phyloP scores from a whole-genome alignment of 2,113 vertebrate species.

The Raja brachyura region DNA sequence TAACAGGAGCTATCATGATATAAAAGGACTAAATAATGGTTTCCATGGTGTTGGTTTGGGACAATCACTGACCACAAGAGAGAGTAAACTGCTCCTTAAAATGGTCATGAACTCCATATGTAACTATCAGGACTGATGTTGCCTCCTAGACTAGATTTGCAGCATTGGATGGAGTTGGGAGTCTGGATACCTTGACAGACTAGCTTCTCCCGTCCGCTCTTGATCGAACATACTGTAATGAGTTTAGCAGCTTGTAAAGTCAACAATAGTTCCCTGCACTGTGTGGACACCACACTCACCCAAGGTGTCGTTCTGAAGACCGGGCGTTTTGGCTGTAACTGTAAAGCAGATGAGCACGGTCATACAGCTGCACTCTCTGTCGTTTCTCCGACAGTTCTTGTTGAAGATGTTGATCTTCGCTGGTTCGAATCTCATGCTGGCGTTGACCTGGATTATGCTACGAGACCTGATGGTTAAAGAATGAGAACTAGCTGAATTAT shows the following conservation, averaged over 20 bases:
- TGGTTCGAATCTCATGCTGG: constrained; percentile 77
- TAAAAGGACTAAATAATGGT: neutral
- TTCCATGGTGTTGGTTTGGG: neutral
- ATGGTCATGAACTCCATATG: neutral
- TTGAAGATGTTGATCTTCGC: constrained; percentile 90
- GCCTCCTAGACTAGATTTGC: too few relatives aligned
- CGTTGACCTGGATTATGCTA: constrained; percentile 74
- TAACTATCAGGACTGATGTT: too few relatives aligned
- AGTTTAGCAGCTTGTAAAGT: neutral
- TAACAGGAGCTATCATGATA: neutral
- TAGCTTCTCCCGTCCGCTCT: neutral
- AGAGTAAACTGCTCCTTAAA: neutral
- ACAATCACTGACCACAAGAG: neutral
- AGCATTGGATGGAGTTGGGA: neutral
- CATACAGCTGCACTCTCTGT: constrained; percentile 88
- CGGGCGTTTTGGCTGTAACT: constrained; percentile 68
- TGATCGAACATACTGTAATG: neutral
- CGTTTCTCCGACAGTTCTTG: constrained; percentile 79
- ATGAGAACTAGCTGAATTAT: fast-evolving
- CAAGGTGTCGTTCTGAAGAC: constrained; percentile 61
- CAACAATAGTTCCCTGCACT: too few relatives aligned
- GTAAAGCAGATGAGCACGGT: constrained; percentile 81
- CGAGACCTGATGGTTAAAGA: constrained; percentile 64
- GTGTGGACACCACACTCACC: constrained; percentile 51
- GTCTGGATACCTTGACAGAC: neutral